Conservation (phyloP, 1,140 invertebrate species). For the Holcopasites calliopsidis region DNA sequence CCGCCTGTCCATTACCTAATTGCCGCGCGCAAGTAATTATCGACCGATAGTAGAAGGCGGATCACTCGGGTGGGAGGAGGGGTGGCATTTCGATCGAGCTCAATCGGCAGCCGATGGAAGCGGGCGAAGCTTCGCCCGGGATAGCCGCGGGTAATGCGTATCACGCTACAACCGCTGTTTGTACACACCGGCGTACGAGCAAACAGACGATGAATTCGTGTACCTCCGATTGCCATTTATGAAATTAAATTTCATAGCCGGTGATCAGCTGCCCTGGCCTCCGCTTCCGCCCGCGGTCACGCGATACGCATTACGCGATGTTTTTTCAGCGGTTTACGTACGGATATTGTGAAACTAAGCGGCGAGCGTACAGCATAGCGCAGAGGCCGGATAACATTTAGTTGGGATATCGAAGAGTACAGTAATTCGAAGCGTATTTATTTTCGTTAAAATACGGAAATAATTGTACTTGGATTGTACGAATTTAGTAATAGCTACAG, state of each 20-base stretch:
- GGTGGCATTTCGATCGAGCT: constrained; percentile 28
- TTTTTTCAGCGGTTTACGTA: no score
- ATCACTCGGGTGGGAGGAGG: not conserved
- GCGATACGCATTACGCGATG: not conserved
- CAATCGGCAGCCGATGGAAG: constrained; percentile 5
- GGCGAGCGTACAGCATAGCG: no score
- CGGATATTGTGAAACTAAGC: no score
- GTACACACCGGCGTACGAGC: constrained; percentile 40
- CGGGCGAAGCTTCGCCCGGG: no score
- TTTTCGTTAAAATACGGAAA: no score
- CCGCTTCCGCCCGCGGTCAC: not conserved
- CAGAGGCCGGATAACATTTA: no score
- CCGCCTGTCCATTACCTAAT: constrained; percentile 51
- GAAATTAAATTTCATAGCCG: constrained; percentile 63
- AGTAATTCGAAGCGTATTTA: no score
- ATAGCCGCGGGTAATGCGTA: constrained; percentile 41
- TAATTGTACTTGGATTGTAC: no score
- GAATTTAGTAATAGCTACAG: no score
- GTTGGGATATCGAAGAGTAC: no score
- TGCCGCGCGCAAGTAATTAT: constrained; percentile 58
- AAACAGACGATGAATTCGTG: constrained; percentile 38
- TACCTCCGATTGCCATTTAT: constrained; percentile 60
- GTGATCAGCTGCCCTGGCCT: constrained; percentile 16
- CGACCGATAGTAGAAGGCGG: constrained; percentile 27
- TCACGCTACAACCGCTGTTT: constrained; percentile 48